These are phyloP conservation scores for Scyliorhinus canicula DNA, from an alignment of 2,797 vertebrate genomes.

Conservation along the genomic window DNA sequence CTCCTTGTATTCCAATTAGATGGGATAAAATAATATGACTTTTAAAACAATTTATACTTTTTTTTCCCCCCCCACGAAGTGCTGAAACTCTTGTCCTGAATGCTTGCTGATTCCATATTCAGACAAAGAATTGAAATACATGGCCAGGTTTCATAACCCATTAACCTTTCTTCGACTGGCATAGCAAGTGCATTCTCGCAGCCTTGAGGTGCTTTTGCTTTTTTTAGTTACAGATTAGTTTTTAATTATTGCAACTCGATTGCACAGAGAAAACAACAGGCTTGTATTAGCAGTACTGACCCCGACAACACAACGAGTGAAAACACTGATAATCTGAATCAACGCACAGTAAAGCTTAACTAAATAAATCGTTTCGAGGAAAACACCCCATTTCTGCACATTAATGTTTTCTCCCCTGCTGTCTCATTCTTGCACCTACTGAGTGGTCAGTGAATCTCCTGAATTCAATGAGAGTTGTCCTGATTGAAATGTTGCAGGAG, in stretches of 20 bases:
- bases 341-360: background rate
- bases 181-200: background rate
- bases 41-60: background rate
- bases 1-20: background rate
- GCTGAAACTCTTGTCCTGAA: background rate
- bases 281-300: background rate
- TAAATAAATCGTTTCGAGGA: background rate
- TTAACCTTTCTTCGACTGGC: background rate
- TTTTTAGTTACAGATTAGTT: conserved; percentile 17
- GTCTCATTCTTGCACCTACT: background rate
- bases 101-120: background rate
- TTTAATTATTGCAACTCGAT: background rate
- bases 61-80: background rate
- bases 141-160: background rate
- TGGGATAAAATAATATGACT: background rate
- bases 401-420: background rate
- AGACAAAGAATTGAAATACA: conserved; percentile 14
- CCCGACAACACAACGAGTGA: background rate
- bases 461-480: background rate
- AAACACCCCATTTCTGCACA: background rate
- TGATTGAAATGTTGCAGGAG: background rate
- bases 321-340: background rate
- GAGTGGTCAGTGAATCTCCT: background rate
- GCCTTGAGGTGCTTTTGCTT: background rate
- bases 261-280: background rate